Evolutionary conservation across 2,888 invertebrate genomes (phyloP), one percentile per base, ranked within the genome.

Genomic region (Hartigia nigra): DNA sequence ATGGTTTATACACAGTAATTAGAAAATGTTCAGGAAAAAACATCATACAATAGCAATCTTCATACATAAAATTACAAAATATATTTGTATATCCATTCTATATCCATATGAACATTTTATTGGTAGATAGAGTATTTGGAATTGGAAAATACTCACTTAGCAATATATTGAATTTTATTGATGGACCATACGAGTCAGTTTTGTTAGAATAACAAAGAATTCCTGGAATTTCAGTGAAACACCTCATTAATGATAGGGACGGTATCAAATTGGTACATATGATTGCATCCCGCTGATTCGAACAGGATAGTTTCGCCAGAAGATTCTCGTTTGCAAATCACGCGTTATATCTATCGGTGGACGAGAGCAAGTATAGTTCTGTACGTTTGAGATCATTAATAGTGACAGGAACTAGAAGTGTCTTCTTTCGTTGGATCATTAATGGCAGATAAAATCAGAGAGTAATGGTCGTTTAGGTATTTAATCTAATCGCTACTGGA

Each of bases 381-480:
- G 14, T 55, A 23, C 23, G 55, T 23, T 23, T 23, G 9, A 35
- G 55, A 23, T 23, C 55, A 55, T 55, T 55, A 23, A 55, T 55
- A 55, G 23, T 55, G 55, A 55, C 23, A 9, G 23, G 9, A 55
- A 55, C 55, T 55, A 23, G 23, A 55, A 23, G 55, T 55, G 55
- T 55, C 55, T 55, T 55, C 23, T 55, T 55, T 23, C 55, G 55
- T 55, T 55, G 55, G 23, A 14, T 23, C 55, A 55, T 55, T 85
- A 85, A 84, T 80, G 79, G 79, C 70, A 76, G 76, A 80, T 85
- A 85, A 85, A 85, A 85, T 55, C 23, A 55, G 55, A 55, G 23
- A 55, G 55, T 55, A 23, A 55, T 9, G 55, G 55, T 23, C 36
- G 76, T 79, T 77, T 70, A 74, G 77, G 75, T 74, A 76, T 77